Conservation (phyloP, 2,888 invertebrate species). For the Melanostoma scalare region DNA sequence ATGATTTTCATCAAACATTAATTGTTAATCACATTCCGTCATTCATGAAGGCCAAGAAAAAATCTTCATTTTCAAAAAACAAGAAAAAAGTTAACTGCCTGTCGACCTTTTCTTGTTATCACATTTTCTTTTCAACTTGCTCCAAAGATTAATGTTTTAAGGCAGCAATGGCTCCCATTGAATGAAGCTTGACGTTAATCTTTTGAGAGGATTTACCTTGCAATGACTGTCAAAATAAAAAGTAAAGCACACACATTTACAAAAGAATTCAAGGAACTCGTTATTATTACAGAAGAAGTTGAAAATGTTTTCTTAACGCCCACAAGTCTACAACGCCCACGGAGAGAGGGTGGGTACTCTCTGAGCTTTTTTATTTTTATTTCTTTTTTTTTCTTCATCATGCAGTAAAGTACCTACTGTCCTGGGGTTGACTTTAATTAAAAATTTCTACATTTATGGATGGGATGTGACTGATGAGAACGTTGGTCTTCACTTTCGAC, state of each 20-base stretch:
- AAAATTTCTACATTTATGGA: slow-evolving; percentile 71
- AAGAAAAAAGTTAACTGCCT: too few species aligned
- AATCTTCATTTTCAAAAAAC: too few species aligned
- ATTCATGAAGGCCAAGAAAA: too few species aligned
- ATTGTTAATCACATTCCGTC: too few species aligned
- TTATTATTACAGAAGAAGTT: background rate
- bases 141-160: too few species aligned
- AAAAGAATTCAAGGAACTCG: slow-evolving; percentile 43
- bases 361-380: slow-evolving; percentile 2
- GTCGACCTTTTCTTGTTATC: too few species aligned
- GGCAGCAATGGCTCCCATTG: too few species aligned
- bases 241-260: slow-evolving; percentile 26
- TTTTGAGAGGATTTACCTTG: slow-evolving; percentile 13
- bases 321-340: background rate
- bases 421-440: slow-evolving; percentile 71
- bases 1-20: too few species aligned
- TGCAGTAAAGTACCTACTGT: slow-evolving; percentile 25
- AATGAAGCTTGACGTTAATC: slow-evolving; percentile 12
- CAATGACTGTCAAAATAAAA: slow-evolving; percentile 36
- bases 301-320: slow-evolving; percentile 53
- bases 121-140: too few species aligned
- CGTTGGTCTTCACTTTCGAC: slow-evolving; percentile 28
- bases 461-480: slow-evolving; percentile 69
- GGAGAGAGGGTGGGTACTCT: slow-evolving; percentile 14
- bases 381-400: slow-evolving; percentile 4